Base-by-base conservation (phyloP, 2,797 vertebrate species). In the Gephyroberyx darwinii region DNA sequence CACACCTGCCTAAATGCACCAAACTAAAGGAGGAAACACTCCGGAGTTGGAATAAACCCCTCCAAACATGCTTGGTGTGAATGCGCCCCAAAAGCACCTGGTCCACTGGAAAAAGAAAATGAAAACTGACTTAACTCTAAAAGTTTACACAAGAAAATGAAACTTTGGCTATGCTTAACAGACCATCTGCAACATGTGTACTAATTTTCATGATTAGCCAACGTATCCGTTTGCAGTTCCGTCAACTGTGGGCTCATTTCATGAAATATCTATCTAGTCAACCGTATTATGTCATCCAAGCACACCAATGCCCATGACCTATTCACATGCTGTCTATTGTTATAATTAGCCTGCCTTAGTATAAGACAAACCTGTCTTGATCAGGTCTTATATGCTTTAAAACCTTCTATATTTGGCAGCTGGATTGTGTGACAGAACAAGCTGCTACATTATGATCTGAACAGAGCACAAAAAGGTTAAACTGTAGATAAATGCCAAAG, bases 101-200 rank as follows among this genome's bases (percentile, higher is more conserved):
- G 75, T 82, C 68, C 67, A 43, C 1, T 69, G 56, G 52, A 65
- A 73, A 67, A 55, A 61, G 58, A 69, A 73, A 71, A 35, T 53
- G 67, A 65, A 75, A 56, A n/a, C n/a, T 48, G n/a, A 17, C 16
- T n/a, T n/a, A 26, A 48, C 58, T 62, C 53, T 51, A 65, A 31
- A 54, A 74, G 58, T 69, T 82, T 77, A 61, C 33, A 63, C 55
- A 74, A 69, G 60, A 68, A 75, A 72, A 84, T 78, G 57, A 10
- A 74, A 73, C 48, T 75, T 61, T 78, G 78, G 82, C 65, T 52
- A 26, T 0, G 14, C 30, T 68, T 61, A 50, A 77, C 52, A 78
- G 65, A 67, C 75, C 76, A 83, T 82, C 78, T 83, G 78, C 65
- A 84, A 76, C 39, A 78, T 71, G 63, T 75, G 67, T 51, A 71